These are phyloP conservation scores for Zeus faber DNA, from an alignment of 2,113 vertebrate species.

Conservation along the genomic window DNA sequence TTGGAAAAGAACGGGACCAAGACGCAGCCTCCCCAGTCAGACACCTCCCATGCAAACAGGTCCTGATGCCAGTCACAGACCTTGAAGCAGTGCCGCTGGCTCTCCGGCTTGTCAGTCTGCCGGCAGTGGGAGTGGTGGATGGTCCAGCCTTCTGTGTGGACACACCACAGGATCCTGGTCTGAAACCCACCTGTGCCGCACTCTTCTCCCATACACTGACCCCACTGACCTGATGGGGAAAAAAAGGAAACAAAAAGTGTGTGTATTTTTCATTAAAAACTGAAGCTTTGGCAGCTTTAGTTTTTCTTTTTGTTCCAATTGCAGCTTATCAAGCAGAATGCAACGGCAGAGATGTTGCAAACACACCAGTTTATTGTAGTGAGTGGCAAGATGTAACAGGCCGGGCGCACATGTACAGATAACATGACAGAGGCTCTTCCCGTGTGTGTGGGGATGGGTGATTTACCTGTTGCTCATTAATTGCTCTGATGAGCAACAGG, in stretches of 20 bases:
- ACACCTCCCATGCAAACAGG: constrained; percentile 90
- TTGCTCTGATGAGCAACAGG: no score
- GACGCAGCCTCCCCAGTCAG: constrained; percentile 83
- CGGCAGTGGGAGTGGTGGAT: constrained; percentile 85
- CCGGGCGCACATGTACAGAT: no score
- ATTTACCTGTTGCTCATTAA: no score
- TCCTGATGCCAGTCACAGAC: constrained; percentile 94
- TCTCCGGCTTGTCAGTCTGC: constrained; percentile 79
- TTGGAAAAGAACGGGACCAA: constrained; percentile 64
- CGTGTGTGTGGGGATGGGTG: no score
- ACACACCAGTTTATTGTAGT: no score
- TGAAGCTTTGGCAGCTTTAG: no score
- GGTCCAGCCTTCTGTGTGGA: constrained; percentile 90
- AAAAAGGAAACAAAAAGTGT: constrained; percentile 22
- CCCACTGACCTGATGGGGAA: constrained; percentile 84
- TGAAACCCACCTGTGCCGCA: constrained; percentile 86
- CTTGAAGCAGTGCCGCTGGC: constrained; percentile 86
- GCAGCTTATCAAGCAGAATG: no score
- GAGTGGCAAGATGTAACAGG: no score
- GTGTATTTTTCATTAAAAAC: no score
- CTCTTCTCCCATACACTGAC: constrained; percentile 84
- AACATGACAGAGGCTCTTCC: no score
- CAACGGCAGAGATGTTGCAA: no score
- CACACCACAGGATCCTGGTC: constrained; percentile 88
- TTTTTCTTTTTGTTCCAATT: no score